phyloP scores from a whole-genome alignment of 2,888 invertebrate genomes.

The Amaurobius ferox region DNA sequence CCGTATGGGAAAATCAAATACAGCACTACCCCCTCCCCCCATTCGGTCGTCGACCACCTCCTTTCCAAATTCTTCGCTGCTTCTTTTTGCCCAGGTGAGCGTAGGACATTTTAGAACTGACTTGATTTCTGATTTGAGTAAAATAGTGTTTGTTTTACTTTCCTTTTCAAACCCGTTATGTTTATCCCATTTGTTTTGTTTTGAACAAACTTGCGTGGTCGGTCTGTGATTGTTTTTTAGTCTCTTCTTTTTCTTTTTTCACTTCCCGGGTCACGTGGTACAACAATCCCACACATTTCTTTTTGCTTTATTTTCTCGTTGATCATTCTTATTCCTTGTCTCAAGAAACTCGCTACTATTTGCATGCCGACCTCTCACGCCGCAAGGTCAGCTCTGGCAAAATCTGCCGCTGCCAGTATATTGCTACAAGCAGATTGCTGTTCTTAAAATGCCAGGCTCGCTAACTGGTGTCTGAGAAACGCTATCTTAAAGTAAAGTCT shows the following conservation, averaged over 20 bases:
- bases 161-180: too few relatives aligned
- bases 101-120: too few relatives aligned
- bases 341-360: conserved; percentile 33
- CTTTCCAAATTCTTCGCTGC: too few relatives aligned
- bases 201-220: too few relatives aligned
- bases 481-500: conserved; percentile 40
- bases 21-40: too few relatives aligned
- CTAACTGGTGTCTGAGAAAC: conserved; percentile 25
- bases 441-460: conserved; percentile 33
- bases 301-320: neutral
- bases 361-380: conserved; percentile 52
- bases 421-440: conserved; percentile 38
- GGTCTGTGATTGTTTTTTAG: too few relatives aligned
- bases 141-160: too few relatives aligned
- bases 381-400: conserved; percentile 34
- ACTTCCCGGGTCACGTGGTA: neutral
- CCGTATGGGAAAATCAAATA: too few relatives aligned
- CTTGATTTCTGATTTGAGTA: too few relatives aligned
- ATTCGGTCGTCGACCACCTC: too few relatives aligned
- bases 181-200: too few relatives aligned
- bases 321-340: conserved; percentile 31
- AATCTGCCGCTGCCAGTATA: neutral
- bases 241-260: neutral
- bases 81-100: too few relatives aligned
- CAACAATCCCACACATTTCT: conserved; percentile 18